Evolutionary conservation across 2,888 invertebrate species (phyloP).

Genomic region (Lissocephala sabroskyi): DNA sequence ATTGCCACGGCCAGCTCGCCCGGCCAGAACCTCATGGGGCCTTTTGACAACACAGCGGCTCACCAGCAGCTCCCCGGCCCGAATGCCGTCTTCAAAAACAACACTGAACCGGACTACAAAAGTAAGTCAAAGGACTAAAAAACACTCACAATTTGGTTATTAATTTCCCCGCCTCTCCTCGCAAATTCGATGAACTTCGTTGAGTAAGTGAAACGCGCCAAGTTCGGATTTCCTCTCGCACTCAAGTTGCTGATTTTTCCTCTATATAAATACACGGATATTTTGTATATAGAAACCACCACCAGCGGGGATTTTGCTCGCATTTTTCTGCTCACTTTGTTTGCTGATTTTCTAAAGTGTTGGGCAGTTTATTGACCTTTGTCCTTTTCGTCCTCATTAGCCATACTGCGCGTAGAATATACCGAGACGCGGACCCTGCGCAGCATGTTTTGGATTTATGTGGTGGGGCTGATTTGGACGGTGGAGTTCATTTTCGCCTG

Average conservation of each 20-base stretch:
- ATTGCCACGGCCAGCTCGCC: constrained; percentile 86
- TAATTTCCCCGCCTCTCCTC: too few species aligned
- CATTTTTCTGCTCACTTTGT: too few species aligned
- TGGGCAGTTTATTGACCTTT: too few species aligned
- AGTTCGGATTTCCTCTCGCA: too few species aligned
- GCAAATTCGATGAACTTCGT: too few species aligned
- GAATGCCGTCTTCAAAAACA: constrained; percentile 36
- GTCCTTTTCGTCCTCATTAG: constrained; percentile 66
- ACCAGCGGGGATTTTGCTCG: too few species aligned
- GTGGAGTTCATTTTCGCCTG: constrained; percentile 95
- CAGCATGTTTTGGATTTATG: constrained; percentile 96
- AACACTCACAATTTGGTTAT: too few species aligned
- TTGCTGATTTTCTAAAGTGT: too few species aligned
- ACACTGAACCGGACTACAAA: constrained; percentile 48
- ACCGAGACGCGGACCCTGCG: constrained; percentile 85
- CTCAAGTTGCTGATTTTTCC: too few species aligned
- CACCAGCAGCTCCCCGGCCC: constrained; percentile 33
- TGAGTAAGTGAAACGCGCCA: too few species aligned
- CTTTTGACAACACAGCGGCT: constrained; percentile 51
- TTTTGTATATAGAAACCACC: too few species aligned
- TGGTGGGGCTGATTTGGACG: constrained; percentile 92
- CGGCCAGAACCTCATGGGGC: constrained; percentile 73
- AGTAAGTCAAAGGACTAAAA: constrained; percentile 63
- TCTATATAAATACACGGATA: too few species aligned
- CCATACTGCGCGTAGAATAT: constrained; percentile 81